phyloP scores from a whole-genome alignment of 2,113 vertebrate genomes.

The Nothoprocta perdicaria region DNA sequence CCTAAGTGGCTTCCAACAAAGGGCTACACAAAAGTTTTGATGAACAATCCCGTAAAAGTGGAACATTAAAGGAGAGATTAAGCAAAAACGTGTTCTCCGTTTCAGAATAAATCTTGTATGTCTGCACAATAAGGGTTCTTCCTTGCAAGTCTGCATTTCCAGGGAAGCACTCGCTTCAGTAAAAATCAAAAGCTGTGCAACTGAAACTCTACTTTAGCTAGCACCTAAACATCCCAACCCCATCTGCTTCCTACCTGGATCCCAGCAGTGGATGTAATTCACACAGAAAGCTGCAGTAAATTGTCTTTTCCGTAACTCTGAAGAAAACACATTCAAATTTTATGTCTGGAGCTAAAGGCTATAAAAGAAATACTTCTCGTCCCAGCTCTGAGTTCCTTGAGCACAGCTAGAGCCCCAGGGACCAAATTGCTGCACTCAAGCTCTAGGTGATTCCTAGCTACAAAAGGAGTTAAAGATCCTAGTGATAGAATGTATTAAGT shows the following conservation, averaged over 20 bases:
- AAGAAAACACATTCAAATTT: neutral
- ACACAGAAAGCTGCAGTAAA: neutral
- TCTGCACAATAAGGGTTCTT: neutral
- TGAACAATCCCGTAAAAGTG: conserved; percentile 43
- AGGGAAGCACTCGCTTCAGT: neutral
- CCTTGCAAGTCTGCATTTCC: neutral
- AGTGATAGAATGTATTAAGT: neutral
- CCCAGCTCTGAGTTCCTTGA: neutral
- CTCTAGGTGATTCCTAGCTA: neutral
- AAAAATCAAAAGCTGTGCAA: neutral
- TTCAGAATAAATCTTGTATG: neutral
- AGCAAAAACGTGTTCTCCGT: neutral
- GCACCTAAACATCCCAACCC: neutral
- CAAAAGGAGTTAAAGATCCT: neutral
- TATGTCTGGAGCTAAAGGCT: neutral
- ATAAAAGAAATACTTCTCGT: neutral
- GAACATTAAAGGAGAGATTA: conserved; percentile 18
- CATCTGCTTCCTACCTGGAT: neutral
- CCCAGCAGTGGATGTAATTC: neutral
- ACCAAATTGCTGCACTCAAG: neutral
- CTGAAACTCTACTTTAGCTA: neutral
- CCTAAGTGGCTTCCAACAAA: conserved; percentile 27
- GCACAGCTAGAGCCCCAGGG: neutral
- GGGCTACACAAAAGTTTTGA: conserved; percentile 40
- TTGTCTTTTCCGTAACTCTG: neutral